Percentiles rank a stretch among this genome's conserved stretches.
Conservation (phyloP, 2,113 vertebrate species). For the Taurulus bubalis region DNA sequence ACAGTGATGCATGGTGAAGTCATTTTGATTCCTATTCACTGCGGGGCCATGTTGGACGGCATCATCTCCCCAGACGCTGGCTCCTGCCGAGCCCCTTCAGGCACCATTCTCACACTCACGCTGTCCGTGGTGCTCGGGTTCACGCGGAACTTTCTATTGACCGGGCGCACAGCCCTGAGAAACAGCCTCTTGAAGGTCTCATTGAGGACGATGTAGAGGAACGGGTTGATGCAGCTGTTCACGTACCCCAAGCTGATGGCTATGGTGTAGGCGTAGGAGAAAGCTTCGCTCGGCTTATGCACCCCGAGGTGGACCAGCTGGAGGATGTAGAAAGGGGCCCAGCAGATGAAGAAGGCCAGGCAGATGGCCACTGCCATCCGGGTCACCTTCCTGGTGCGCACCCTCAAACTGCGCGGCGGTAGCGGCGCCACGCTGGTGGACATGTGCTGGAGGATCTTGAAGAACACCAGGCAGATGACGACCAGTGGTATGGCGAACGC, state of each 20-base stretch:
- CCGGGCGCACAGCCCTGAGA: slow-evolving; percentile 58
- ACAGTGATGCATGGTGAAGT: background rate
- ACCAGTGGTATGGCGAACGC: slow-evolving; percentile 86
- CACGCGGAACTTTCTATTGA: slow-evolving; percentile 69
- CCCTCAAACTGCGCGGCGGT: slow-evolving; percentile 83
- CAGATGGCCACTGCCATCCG: slow-evolving; percentile 90
- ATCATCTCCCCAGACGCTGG: slow-evolving; percentile 72
- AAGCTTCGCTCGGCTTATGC: slow-evolving; percentile 74
- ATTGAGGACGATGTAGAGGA: slow-evolving; percentile 81
- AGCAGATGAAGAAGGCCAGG: slow-evolving; percentile 88
- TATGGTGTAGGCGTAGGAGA: slow-evolving; percentile 81
- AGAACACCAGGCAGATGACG: slow-evolving; percentile 87
- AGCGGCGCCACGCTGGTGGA: slow-evolving; percentile 86
- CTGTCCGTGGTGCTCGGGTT: slow-evolving; percentile 74
- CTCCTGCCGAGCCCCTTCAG: slow-evolving; percentile 80
- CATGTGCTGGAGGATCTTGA: slow-evolving; percentile 90
- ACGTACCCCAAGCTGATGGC: slow-evolving; percentile 85
- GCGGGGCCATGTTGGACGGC: slow-evolving; percentile 70
- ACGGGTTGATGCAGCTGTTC: slow-evolving; percentile 85
- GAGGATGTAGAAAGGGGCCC: slow-evolving; percentile 87
- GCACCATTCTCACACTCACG: slow-evolving; percentile 79
- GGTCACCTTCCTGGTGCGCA: slow-evolving; percentile 87
- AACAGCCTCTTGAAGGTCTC: slow-evolving; percentile 82
- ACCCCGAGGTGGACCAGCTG: slow-evolving; percentile 81
- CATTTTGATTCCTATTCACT: slow-evolving; percentile 46